Percentiles rank a stretch among this genome's conserved stretches.
Conservation (phyloP, 1,140 invertebrate genomes). For the Gonatopus flavifemur region DNA sequence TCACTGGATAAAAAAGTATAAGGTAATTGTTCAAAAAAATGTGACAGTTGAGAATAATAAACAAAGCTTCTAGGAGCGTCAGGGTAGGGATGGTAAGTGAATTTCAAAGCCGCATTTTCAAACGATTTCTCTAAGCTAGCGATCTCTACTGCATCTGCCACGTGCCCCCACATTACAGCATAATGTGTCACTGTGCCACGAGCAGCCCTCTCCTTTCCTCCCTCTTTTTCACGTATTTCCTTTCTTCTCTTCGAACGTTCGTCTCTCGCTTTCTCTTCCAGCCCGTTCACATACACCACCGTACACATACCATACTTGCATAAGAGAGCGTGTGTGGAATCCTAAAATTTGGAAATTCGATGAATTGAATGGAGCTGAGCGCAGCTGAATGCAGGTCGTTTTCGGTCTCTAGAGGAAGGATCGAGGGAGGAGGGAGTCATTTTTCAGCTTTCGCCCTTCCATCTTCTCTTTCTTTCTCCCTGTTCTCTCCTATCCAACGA, state of each 20-base stretch:
- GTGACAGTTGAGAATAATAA: too few relatives aligned
- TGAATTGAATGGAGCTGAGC: constrained; percentile 42
- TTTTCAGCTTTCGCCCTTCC: constrained; percentile 25
- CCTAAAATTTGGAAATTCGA: constrained; percentile 50
- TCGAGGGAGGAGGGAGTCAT: constrained; percentile 20
- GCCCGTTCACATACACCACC: too few relatives aligned
- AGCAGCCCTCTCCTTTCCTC: constrained; percentile 12
- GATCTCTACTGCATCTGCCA: constrained; percentile 52
- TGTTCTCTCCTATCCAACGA: not conserved
- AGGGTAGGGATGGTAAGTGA: too few relatives aligned
- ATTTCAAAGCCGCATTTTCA: too few relatives aligned
- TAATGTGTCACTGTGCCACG: constrained; percentile 57
- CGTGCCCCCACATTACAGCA: constrained; percentile 51
- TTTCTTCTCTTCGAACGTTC: constrained; percentile 16
- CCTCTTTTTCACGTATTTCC: constrained; percentile 28
- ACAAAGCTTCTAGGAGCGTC: too few relatives aligned
- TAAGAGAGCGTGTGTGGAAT: constrained; percentile 35
- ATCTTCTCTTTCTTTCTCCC: not conserved
- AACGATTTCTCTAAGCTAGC: too few relatives aligned
- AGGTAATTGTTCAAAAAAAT: too few relatives aligned
- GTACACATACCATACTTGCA: constrained; percentile 17
- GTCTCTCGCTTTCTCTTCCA: too few relatives aligned
- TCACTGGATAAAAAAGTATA: too few relatives aligned
- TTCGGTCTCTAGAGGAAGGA: constrained; percentile 1
- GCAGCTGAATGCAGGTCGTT: constrained; percentile 49